phyloP scores from a whole-genome alignment of 35 echinoderm and acorn worm genomes.

The Amphiura filiformis region DNA sequence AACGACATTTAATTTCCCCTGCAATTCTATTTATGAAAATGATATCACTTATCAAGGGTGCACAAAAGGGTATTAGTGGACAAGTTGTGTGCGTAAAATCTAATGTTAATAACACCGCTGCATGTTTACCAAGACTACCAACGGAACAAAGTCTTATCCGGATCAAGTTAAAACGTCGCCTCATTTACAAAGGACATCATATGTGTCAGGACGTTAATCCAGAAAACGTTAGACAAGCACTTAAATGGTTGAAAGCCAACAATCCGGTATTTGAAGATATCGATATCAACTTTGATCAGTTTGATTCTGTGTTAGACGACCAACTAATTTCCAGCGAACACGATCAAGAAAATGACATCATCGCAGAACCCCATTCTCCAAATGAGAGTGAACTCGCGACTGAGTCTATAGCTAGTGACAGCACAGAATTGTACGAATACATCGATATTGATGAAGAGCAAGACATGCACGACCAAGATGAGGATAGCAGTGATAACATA shows the following conservation, averaged over 20 bases:
- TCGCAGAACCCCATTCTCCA: no score
- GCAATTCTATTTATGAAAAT: conserved; percentile 59
- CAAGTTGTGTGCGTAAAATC: conserved; percentile 62
- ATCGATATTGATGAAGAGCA: no score
- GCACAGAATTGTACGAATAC: no score
- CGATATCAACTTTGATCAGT: background rate
- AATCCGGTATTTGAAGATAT: background rate
- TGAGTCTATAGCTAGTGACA: no score
- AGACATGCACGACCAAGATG: no score
- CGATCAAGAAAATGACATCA: background rate
- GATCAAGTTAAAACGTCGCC: conserved; percentile 60
- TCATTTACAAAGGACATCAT: conserved; percentile 55
- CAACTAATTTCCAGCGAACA: no score
- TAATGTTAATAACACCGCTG: conserved; percentile 38
- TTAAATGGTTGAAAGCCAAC: background rate
- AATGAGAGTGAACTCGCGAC: no score
- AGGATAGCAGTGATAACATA: no score
- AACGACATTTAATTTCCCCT: conserved; percentile 14
- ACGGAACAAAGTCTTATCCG: conserved; percentile 34
- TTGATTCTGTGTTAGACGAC: background rate
- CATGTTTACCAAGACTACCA: conserved; percentile 16
- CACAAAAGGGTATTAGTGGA: conserved; percentile 52
- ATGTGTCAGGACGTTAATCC: conserved; percentile 26
- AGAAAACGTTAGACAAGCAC: background rate
- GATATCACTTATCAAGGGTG: conserved; percentile 23